Conservation (phyloP, 2,113 vertebrate genomes). For the Nibea coibor region DNA sequence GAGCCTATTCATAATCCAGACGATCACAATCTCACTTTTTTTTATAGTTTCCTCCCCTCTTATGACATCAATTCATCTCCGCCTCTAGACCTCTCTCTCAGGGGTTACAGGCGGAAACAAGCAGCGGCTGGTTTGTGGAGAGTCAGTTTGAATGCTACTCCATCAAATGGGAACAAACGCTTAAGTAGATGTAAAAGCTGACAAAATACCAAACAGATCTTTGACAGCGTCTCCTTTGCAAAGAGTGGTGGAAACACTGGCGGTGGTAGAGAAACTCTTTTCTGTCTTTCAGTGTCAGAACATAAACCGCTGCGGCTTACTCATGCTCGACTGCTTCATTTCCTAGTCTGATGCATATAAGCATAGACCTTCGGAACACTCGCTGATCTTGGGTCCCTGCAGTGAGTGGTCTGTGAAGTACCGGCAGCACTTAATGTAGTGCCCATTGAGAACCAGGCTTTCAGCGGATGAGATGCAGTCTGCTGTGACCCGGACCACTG, state of each 20-base stretch:
- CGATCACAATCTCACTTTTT: conserved; percentile 63
- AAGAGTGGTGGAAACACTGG: conserved; percentile 1
- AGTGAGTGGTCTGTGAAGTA: conserved; percentile 50
- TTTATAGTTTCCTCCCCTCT: conserved; percentile 27
- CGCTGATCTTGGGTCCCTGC: conserved; percentile 35
- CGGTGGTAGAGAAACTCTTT: background rate
- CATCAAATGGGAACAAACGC: background rate
- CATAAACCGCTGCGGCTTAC: conserved; percentile 7
- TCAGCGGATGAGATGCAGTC: conserved; percentile 64
- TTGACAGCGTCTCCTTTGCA: conserved; percentile 2
- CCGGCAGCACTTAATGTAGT: conserved; percentile 64
- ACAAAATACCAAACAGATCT: background rate
- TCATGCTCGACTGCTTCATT: conserved; percentile 23
- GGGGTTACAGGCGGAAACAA: conserved; percentile 17
- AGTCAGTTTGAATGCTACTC: conserved; percentile 18
- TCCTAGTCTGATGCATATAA: conserved; percentile 38
- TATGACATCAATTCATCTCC: conserved; percentile 41
- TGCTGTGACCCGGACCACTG: conserved; percentile 61
- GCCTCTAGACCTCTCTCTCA: conserved; percentile 6
- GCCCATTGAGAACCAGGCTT: conserved; percentile 52
- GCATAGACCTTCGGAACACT: conserved; percentile 28
- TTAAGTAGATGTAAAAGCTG: conserved; percentile 25
- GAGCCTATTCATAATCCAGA: conserved; percentile 54
- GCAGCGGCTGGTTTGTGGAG: background rate
- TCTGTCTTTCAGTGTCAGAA: background rate